Percentiles rank a stretch among this genome's conserved stretches.
Evolutionary conservation across 2,888 invertebrate genomes (phyloP).

Genomic region (Drosophila aldrichi): DNA sequence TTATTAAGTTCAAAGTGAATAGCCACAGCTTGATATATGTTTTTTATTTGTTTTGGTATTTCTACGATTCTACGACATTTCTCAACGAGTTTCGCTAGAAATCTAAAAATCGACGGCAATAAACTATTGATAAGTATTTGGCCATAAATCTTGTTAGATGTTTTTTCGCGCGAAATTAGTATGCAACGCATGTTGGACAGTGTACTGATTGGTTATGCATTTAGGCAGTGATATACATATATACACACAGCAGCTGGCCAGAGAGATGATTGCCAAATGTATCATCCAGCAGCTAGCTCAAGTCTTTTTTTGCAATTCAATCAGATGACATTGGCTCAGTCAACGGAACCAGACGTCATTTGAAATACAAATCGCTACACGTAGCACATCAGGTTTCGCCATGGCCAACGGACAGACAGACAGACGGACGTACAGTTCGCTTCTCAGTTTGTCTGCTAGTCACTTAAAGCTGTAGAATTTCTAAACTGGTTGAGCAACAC

Average conservation of each 20-base stretch:
- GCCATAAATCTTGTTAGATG: constrained; percentile 35
- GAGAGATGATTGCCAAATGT: constrained; percentile 58
- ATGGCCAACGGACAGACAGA: constrained; percentile 44
- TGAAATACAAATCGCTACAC: constrained; percentile 76
- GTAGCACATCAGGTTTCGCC: constrained; percentile 73
- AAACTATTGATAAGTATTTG: constrained; percentile 34
- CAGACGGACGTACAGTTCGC: constrained; percentile 5
- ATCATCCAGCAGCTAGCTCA: constrained; percentile 42
- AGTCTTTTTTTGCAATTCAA: constrained; percentile 74
- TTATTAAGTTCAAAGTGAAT: constrained; percentile 9
- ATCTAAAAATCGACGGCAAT: constrained; percentile 20
- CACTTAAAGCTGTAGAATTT: constrained; percentile 68
- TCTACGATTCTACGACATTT: not conserved
- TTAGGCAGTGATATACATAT: constrained; percentile 15
- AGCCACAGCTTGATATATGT: constrained; percentile 16
- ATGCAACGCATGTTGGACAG: constrained; percentile 24
- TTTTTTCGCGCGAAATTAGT: constrained; percentile 36
- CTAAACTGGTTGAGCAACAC: constrained; percentile 70
- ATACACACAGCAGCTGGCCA: constrained; percentile 10
- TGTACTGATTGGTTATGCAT: constrained; percentile 31
- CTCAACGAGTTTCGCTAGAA: constrained; percentile 10
- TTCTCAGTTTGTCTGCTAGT: constrained; percentile 35
- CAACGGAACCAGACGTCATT: constrained; percentile 80
- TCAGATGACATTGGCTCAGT: constrained; percentile 65
- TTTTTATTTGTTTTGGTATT: constrained; percentile 14